Percentiles rank a stretch among this genome's conserved stretches.
These are phyloP conservation scores for Nasonovia ribisnigri DNA, from an alignment of 2,888 invertebrate species.

Conservation along the genomic window DNA sequence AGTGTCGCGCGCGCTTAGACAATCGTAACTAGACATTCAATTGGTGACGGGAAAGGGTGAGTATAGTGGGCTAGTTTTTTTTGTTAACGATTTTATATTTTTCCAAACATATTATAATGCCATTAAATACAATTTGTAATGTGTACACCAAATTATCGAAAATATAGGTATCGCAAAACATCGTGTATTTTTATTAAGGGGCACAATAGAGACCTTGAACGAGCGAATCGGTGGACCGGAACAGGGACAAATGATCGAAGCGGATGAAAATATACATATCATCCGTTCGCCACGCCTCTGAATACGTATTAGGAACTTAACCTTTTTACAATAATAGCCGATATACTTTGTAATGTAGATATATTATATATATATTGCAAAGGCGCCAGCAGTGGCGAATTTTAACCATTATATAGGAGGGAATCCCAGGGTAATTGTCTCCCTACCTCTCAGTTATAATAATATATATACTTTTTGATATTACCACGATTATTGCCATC, in stretches of 20 bases:
- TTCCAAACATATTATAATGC: background rate
- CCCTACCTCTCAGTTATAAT: background rate
- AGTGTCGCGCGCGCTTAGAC: background rate
- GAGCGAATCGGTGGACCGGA: background rate
- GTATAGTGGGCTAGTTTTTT: background rate
- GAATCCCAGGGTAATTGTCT: background rate
- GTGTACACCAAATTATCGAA: background rate
- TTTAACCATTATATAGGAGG: background rate
- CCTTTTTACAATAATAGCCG: background rate
- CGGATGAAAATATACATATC: background rate
- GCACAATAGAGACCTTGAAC: background rate
- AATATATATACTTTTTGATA: background rate
- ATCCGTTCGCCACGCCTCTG: background rate
- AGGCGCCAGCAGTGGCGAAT: background rate
- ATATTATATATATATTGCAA: background rate
- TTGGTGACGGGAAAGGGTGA: background rate
- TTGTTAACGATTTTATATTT: background rate
- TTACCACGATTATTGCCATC: background rate
- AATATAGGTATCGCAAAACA: background rate
- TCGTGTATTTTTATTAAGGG: background rate
- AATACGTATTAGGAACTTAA: background rate
- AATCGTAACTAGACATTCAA: background rate
- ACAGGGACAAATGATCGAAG: background rate
- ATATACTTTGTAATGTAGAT: background rate
- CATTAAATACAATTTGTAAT: background rate